Base-by-base conservation (phyloP, 2,113 vertebrate genomes). In the Antechinus stuartii region DNA sequence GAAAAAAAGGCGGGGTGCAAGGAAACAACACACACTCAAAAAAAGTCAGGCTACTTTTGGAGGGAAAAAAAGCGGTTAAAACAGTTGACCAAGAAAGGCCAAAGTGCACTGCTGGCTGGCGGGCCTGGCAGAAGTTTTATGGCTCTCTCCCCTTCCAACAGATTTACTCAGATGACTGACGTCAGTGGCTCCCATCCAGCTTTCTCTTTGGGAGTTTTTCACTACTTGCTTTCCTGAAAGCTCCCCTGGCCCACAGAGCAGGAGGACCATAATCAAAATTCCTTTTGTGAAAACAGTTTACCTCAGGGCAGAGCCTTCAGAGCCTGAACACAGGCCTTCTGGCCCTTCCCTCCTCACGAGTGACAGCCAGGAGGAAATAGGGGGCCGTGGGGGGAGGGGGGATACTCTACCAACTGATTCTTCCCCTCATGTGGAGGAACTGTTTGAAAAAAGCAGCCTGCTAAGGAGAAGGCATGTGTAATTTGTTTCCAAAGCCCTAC, bases 161-260 rank as follows among this genome's bases (percentile, higher is more conserved):
- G 99, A 99, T 99, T 99, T 99, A 99, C 99, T 99, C 98, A 99
- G 98, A 98, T 99, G 99, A 99, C 99, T 99, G 99, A 99, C 99
- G 99, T 99, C 99, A 99, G 99, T 99, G 99, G 99, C 99, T 99
- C 98, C 98, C 97, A 98, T 99, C 99, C 99, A 99, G 99, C 98
- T 99, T 99, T 98, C 98, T 98, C 98, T 99, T 98, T 98, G 98
- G 99, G 99, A 98, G 99, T 98, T 99, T 99, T 90, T 99, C 98
- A 99, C 98, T 98, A 96, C 98, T 98, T 98, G 99, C 98, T 99
- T 99, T 84, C 99, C 98, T 98, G 98, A 99, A 99, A 98, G 98
- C 98, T 98, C 98, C 98, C 98, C 98, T 98, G 98, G 98, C 98
- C 98, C 98, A 98, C 98, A 98, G 98, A 99, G 99, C 98, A 98